Evolutionary conservation across 2,888 invertebrate species (phyloP).

Genomic region (Carcina quercana): DNA sequence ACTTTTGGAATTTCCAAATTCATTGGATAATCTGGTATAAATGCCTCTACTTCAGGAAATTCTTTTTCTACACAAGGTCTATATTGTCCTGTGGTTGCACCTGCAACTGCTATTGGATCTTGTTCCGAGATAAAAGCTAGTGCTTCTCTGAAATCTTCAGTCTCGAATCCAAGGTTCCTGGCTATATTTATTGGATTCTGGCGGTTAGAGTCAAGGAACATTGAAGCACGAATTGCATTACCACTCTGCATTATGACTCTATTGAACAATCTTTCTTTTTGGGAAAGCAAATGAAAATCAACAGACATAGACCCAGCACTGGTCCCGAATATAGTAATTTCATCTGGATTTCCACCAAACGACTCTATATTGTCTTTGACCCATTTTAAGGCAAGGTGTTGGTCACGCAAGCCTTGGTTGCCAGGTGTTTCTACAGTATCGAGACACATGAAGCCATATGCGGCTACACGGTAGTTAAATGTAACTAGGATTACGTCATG

Average conservation of each 20-base stretch:
- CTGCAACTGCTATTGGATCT: conserved; percentile 25
- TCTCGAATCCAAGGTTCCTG: conserved; percentile 18
- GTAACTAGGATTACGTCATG: conserved; percentile 35
- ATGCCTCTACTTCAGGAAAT: conserved; percentile 26
- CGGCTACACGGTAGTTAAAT: conserved; percentile 38
- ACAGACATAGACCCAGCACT: conserved; percentile 40
- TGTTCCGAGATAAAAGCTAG: conserved; percentile 23
- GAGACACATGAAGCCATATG: conserved; percentile 49
- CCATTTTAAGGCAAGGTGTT: conserved; percentile 37
- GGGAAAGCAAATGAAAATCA: conserved; percentile 29
- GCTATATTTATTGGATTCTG: conserved; percentile 18
- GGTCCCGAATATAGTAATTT: conserved; percentile 37
- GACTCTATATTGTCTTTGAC: conserved; percentile 36
- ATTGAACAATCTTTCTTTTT: conserved; percentile 27
- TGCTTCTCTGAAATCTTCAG: conserved; percentile 22
- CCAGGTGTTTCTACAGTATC: conserved; percentile 41
- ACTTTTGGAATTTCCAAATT: conserved; percentile 19
- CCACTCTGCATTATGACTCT: conserved; percentile 26
- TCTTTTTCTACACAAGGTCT: conserved; percentile 28
- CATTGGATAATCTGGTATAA: conserved; percentile 23
- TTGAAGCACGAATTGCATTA: conserved; percentile 13
- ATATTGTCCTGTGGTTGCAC: neutral
- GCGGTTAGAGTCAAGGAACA: conserved; percentile 17
- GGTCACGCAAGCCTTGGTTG: conserved; percentile 45
- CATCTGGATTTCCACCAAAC: conserved; percentile 39